A percentile compares a stretch with the other conserved stretches of the same genome.
Evolutionary conservation across 2,797 vertebrate species (phyloP).

Genomic region (Chanos chanos): DNA sequence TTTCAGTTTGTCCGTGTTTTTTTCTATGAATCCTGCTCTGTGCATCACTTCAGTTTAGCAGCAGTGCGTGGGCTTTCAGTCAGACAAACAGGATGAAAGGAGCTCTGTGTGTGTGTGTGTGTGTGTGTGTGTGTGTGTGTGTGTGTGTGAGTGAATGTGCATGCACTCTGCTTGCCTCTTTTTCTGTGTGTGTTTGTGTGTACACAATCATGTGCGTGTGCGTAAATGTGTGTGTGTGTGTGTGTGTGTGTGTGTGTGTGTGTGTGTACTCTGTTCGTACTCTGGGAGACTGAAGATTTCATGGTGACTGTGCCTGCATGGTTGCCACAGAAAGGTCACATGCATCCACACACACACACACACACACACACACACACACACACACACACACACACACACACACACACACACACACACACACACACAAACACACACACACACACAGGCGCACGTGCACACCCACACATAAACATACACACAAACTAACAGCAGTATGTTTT

Average conservation of each 20-base stretch:
- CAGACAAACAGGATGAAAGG: constrained; percentile 7
- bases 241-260: no score
- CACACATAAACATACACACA: no score
- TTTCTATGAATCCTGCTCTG: no score
- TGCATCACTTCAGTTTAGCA: no score
- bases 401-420: background rate
- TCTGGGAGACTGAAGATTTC: no score
- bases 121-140: constrained; percentile 13
- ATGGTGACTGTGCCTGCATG: no score
- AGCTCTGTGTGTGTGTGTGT: background rate
- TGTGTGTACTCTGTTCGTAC: no score
- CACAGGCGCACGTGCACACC: background rate
- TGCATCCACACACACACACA: background rate
- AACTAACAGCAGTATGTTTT: no score
- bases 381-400: constrained; percentile 8
- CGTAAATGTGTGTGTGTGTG: no score
- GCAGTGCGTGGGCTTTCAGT: constrained; percentile 26
- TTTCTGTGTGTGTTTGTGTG: constrained; percentile 24
- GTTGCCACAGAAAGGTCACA: no score
- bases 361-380: background rate
- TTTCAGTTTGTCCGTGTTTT: constrained; percentile 26
- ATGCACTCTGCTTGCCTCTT: constrained; percentile 22
- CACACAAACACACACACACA: constrained; percentile 1
- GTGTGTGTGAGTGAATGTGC: constrained; percentile 25
- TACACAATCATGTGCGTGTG: no score